Percentiles rank a stretch among this genome's conserved stretches.
These are phyloP conservation scores for Zoanthus sociatus DNA, from an alignment of 92 coral and sea anemone species.

Conservation along the genomic window DNA sequence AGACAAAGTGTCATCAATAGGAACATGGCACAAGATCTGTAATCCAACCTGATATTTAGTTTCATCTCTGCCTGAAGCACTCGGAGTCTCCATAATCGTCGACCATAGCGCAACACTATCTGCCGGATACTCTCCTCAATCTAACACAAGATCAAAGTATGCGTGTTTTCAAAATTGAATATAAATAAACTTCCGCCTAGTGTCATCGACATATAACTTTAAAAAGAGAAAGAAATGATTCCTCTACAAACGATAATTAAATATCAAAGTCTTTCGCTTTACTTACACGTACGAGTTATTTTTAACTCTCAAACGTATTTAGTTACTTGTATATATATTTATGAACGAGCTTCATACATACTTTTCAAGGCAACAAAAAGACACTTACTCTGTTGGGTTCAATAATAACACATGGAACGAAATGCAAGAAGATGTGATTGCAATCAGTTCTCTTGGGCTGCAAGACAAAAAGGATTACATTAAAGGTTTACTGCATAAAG, in stretches of 20 bases:
- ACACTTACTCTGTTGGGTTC: conserved; percentile 90
- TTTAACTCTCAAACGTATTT: no score
- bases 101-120: conserved; percentile 94
- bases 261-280: no score
- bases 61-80: conserved; percentile 98
- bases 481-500: no score
- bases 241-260: no score
- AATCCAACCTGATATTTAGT: conserved; percentile 81
- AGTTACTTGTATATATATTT: no score
- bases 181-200: no score
- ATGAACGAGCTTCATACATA: neutral
- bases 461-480: neutral
- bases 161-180: no score
- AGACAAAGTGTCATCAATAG: no score
- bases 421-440: conserved; percentile 95
- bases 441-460: conserved; percentile 98
- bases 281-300: no score
- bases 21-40: neutral
- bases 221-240: no score
- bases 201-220: no score
- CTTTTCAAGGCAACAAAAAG: neutral
- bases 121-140: conserved; percentile 97
- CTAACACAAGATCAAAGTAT: conserved; percentile 39
- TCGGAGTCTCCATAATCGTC: conserved; percentile 91
- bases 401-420: conserved; percentile 95